Conservation (phyloP, 1,140 invertebrate genomes). For the Papilio machaon region DNA sequence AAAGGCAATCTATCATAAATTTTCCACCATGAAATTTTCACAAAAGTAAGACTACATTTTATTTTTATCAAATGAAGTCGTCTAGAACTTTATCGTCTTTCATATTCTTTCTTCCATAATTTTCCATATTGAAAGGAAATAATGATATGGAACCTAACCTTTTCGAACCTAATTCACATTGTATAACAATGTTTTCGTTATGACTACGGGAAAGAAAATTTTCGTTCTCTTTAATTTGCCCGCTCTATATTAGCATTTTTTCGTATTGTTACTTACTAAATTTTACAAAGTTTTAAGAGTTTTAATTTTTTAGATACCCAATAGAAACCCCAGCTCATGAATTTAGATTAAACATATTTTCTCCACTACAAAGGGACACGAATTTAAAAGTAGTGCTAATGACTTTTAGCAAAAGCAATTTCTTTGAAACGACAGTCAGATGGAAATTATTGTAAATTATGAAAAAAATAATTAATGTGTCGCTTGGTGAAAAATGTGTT, state of each 20-base stretch:
- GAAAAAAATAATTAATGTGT: not conserved
- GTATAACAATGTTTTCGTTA: not conserved
- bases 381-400: conserved; percentile 18
- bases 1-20: not conserved
- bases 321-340: conserved; percentile 2
- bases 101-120: too few relatives aligned
- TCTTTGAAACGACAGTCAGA: not conserved
- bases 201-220: not conserved
- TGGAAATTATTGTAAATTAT: conserved; percentile 1
- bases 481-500: not conserved
- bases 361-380: not conserved
- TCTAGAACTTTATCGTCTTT: not conserved
- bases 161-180: too few relatives aligned
- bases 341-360: conserved; percentile 2
- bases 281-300: conserved; percentile 3
- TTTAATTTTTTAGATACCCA: not conserved
- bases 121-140: too few relatives aligned
- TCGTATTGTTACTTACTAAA: not conserved
- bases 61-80: not conserved
- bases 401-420: not conserved
- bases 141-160: too few relatives aligned
- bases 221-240: not conserved
- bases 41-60: not conserved
- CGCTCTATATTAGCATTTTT: not conserved
- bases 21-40: not conserved